Evolutionary conservation across 2,888 invertebrate species (phyloP).

Genomic region (Silvanus unidentatus): DNA sequence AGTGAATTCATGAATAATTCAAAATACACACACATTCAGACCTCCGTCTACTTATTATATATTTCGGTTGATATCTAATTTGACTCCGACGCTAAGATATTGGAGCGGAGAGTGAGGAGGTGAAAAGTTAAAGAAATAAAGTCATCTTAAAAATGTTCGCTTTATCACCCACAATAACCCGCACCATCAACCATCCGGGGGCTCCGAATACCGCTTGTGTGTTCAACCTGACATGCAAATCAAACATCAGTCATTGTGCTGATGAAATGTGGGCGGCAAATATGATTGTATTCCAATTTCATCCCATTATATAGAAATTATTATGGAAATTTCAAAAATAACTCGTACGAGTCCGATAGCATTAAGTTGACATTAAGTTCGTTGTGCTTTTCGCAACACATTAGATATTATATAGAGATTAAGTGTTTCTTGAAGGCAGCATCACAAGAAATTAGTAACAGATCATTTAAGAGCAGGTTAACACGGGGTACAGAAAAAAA

Average conservation of each 20-base stretch:
- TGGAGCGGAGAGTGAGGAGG: constrained; percentile 11
- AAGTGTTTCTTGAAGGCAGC: no score
- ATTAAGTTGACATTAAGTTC: not conserved
- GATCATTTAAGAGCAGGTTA: no score
- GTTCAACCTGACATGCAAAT: constrained; percentile 23
- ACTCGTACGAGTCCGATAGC: not conserved
- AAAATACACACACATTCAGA: constrained; percentile 13
- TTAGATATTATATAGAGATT: no score
- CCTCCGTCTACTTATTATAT: no score
- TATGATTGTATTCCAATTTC: constrained; percentile 10
- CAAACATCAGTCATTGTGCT: constrained; percentile 25
- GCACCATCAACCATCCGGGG: no score
- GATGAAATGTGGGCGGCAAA: constrained; percentile 28
- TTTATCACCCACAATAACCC: constrained; percentile 18
- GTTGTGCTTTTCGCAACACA: no score
- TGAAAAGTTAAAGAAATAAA: constrained; percentile 17
- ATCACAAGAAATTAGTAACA: no score
- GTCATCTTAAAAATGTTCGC: constrained; percentile 23
- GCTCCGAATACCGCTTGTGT: constrained; percentile 2
- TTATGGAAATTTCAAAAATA: constrained; percentile 7
- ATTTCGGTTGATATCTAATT: constrained; percentile 26
- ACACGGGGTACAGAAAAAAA: no score
- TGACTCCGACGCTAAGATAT: constrained; percentile 19
- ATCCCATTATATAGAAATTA: constrained; percentile 6
- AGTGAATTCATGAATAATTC: constrained; percentile 28